Percentiles rank a stretch among this genome's conserved stretches.
These are phyloP conservation scores for Brachyhypopomus occidentalis DNA, from an alignment of 2,113 vertebrate genomes.

Conservation along the genomic window DNA sequence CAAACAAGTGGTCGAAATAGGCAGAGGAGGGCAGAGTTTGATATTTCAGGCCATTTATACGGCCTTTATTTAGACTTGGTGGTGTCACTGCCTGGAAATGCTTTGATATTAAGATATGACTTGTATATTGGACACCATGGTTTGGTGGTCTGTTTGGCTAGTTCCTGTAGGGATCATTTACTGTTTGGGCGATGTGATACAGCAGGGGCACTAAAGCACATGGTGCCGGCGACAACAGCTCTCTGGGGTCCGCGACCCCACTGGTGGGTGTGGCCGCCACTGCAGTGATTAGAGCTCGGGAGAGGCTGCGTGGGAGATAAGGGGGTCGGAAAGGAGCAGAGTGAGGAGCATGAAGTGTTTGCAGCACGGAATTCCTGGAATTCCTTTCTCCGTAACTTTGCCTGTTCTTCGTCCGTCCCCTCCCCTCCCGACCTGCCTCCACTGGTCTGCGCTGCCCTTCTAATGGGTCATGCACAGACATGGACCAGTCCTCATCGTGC, in stretches of 20 bases:
- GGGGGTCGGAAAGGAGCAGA: conserved; percentile 27
- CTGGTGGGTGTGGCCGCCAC: conserved; percentile 58
- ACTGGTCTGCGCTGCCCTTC: too few species aligned
- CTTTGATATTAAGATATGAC: not conserved
- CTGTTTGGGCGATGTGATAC: not conserved
- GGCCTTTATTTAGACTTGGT: not conserved
- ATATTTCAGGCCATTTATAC: not conserved
- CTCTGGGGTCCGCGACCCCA: not conserved
- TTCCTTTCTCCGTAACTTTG: conserved; percentile 66
- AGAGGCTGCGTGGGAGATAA: conserved; percentile 65
- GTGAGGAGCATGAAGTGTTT: conserved; percentile 68
- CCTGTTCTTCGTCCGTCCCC: too few species aligned
- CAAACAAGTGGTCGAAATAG: not conserved
- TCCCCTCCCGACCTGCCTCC: too few species aligned
- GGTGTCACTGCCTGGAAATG: not conserved
- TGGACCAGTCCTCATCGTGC: not conserved
- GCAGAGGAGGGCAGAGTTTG: not conserved
- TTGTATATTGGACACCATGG: not conserved
- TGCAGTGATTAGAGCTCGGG: conserved; percentile 62
- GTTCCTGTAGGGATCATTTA: not conserved
- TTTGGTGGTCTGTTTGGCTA: conserved; percentile 8
- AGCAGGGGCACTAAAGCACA: conserved; percentile 33
- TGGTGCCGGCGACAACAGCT: conserved; percentile 7
- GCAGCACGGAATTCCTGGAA: conserved; percentile 74
- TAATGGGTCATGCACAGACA: too few species aligned